Base-by-base conservation (phyloP, 2,797 vertebrate genomes). In the Cirrhinus molitorella region DNA sequence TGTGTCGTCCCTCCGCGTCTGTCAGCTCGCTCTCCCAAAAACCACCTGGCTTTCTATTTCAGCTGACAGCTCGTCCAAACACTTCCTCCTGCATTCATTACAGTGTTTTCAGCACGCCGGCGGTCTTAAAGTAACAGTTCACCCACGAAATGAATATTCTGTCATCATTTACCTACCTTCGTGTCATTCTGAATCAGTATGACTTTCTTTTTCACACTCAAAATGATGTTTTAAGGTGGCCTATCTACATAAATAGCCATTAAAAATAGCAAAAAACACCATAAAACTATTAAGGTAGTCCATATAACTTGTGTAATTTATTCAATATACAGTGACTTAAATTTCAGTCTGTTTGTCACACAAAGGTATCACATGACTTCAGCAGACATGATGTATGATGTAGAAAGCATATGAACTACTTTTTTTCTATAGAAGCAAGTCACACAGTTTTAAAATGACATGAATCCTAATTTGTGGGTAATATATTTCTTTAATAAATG, bases 11-110 rank as follows among this genome's bases (percentile, higher is more conserved):
- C 53, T 10, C 53, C 53, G 25, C 25, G 25, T 45, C 66, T 70
- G 67, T 70, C 67, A 70, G 51, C 70, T 53, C 11, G 47, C 70
- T 14, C 25, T 53, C 47, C 47, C 11, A 47, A n/a, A 73, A 53
- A 53, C 47, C 70, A 73, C 70, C 47, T 73, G 47, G 47, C 47
- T 45, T 68, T 68, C 40, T 45, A 68, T 68, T 68, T 68, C 66
- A 68, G 37, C 66, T 68, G 66, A 68, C 66, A 73, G 70, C 70
- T 51, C 45, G 0, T 72, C 47, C 70, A 72, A 72, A 72, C 47
- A 51, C 25, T 73, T 73, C 28, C 47, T 53, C 47, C 17, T 73
- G 47, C 19, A 53, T 73, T 34, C 70, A 73, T 73, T 31, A 25
- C 67, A 51, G 25, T 7, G 25, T 51, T 71, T 47, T 47, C 43